These are phyloP conservation scores for Drosophila setosimentum DNA, from an alignment of 2,888 invertebrate species.

Conservation along the genomic window DNA sequence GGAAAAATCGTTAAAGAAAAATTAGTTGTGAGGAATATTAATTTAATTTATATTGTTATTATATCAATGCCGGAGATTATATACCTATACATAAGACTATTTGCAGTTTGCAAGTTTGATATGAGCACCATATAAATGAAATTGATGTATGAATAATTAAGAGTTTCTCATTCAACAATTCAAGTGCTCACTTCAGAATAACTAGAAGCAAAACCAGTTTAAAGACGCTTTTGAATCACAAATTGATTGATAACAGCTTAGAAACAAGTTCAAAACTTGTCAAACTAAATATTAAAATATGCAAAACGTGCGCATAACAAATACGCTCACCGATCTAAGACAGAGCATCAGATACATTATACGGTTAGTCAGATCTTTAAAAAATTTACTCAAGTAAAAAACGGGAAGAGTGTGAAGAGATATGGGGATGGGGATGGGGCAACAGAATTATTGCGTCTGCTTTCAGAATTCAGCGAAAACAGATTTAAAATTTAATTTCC, in stretches of 20 bases:
- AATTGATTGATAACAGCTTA: background rate
- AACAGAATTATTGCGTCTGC: constrained; percentile 20
- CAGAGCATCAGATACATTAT: constrained; percentile 10
- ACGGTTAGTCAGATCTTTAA: constrained; percentile 31
- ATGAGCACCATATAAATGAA: background rate
- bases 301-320: background rate
- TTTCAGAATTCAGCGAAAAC: constrained; percentile 29
- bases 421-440: background rate
- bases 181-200: background rate
- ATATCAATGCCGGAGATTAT: background rate
- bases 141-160: background rate
- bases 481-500: constrained; percentile 65
- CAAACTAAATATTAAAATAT: background rate
- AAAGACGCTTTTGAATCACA: background rate
- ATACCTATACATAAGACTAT: background rate
- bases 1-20: background rate
- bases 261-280: background rate
- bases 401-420: background rate
- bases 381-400: constrained; percentile 26
- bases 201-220: background rate
- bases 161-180: background rate
- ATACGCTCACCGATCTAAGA: background rate
- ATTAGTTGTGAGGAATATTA: background rate
- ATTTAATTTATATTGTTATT: background rate
- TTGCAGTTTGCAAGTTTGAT: background rate